These are phyloP conservation scores for Tetranychus cinnabarinus DNA, from an alignment of 1,140 invertebrate species.

Conservation along the genomic window DNA sequence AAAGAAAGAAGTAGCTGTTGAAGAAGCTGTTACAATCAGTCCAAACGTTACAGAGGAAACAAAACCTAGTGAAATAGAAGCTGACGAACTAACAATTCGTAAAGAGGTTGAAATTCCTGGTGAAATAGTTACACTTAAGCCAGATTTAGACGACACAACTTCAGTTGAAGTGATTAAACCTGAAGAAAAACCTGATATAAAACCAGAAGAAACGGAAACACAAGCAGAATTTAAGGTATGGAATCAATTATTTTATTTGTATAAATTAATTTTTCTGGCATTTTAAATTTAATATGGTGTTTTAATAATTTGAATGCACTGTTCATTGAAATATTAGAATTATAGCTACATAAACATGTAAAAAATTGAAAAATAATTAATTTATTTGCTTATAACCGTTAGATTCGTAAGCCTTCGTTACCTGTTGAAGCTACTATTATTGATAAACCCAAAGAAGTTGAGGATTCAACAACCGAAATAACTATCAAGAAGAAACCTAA, in stretches of 20 bases:
- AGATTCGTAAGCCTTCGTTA: neutral
- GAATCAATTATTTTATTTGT: no score
- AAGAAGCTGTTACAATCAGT: conserved; percentile 1
- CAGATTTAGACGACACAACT: neutral
- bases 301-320: no score
- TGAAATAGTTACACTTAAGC: neutral
- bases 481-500: conserved; percentile 7
- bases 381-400: no score
- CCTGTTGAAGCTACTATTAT: neutral
- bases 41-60: neutral
- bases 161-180: neutral
- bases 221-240: neutral
- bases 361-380: no score
- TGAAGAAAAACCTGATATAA: neutral
- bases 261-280: no score
- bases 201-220: conserved; percentile 2
- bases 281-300: no score
- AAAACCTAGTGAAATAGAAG: neutral
- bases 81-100: neutral
- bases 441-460: conserved; percentile 10
- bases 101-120: no score
- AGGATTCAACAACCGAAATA: conserved; percentile 18
- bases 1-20: conserved; percentile 1
- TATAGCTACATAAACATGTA: no score
- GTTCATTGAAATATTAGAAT: no score